Conservation (phyloP, 35 echinoderm and acorn worm genomes). For the Amphiura filiformis region DNA sequence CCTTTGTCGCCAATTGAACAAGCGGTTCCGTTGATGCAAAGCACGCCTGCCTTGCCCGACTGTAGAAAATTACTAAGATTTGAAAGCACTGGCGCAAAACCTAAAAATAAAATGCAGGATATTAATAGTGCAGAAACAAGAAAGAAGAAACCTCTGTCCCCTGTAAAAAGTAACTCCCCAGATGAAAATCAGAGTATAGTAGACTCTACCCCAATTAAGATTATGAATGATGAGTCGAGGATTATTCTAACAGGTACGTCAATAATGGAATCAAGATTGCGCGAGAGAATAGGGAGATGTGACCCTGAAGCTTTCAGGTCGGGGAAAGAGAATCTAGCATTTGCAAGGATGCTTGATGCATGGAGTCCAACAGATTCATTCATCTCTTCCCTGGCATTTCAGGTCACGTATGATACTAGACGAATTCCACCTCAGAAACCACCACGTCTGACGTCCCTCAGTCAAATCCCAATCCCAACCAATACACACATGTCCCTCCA, state of each 20-base stretch:
- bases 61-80: background rate
- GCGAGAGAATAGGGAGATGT: background rate
- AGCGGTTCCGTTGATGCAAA: background rate
- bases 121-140: background rate
- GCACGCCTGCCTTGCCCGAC: background rate
- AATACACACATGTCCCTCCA: slow-evolving; percentile 22
- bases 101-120: background rate
- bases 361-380: background rate
- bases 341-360: background rate
- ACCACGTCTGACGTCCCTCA: slow-evolving; percentile 17
- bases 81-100: background rate
- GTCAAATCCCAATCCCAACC: background rate
- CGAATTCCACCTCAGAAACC: background rate
- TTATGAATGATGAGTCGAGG: background rate
- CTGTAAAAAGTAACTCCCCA: background rate
- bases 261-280: background rate
- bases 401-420: background rate
- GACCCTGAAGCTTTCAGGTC: background rate
- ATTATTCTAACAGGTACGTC: no score
- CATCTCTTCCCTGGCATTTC: background rate
- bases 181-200: no score
- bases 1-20: background rate
- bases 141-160: background rate
- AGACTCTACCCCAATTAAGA: background rate
- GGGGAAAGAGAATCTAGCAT: background rate